Evolutionary conservation across 1,140 invertebrate genomes (phyloP), one percentile per base, ranked within the genome.

Genomic region (Macrobrachium rosenbergii): DNA sequence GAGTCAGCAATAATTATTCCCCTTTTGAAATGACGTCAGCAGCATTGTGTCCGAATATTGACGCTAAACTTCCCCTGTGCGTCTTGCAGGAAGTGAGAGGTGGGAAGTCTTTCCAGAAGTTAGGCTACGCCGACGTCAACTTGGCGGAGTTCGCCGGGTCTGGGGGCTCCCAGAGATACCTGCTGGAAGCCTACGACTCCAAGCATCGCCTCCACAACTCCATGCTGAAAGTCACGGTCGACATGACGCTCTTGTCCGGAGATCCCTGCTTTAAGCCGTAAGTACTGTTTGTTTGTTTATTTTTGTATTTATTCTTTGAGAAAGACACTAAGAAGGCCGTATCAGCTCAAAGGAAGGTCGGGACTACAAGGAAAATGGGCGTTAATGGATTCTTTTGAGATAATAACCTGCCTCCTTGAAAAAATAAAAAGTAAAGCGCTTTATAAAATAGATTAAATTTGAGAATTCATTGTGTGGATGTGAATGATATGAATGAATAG

Each of bases 221-320:
- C 60, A 98, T 98, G 94, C 94, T 99, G 17, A 94, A 95, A 90
- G 95, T 99, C 85, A 94, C 95, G 78, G 96, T 99, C 88, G 95
- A 95, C 90, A 97, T 99, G 95, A 96, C 96, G 90, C 96, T 99
- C 94, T 94, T 98, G 79, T 96, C 96, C 75, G 98, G 98, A 75
- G 98, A 99, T 93, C 97, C 98, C 88, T 95, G 98, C 86, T 99
- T 99, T 92, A 99, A 99, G 96, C 97, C 97, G 98, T 99, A 92
- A 95, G 96, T 94, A 72, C 28, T 37, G 28, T 37, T 3, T 37
- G 28, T 37, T 3, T 37, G 28, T 37, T 37, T 37, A 37, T 37
- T 37, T 73, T 19, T 78, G 2, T 52, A 52, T 52, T 52, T 52
- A 0, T 59, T 8, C 8, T 37, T 37, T n/a, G 7, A 5, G 2